phyloP scores from a whole-genome alignment of 2,797 vertebrate genomes.

The Sebastiscus tertius region DNA sequence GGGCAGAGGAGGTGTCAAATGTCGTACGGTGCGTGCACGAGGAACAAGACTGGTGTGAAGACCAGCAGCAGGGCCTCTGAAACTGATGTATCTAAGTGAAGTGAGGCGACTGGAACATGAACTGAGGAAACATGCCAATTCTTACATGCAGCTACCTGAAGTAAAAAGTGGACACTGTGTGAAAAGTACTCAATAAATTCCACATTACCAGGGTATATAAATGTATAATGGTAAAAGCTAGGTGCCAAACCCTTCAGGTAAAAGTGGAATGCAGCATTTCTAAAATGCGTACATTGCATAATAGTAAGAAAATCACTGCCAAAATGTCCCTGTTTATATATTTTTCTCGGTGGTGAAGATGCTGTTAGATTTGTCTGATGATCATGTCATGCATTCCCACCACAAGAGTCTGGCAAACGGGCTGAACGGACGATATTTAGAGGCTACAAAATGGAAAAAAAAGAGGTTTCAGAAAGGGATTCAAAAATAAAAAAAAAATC shows the following conservation, averaged over 20 bases:
- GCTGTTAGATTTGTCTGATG: background rate
- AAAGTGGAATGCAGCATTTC: background rate
- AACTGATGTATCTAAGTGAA: background rate
- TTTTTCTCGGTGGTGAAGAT: background rate
- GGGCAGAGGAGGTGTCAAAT: conserved; percentile 58
- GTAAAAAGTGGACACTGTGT: background rate
- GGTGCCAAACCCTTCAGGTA: background rate
- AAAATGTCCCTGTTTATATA: background rate
- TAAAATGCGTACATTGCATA: background rate
- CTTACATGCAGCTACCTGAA: background rate
- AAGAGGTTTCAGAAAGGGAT: background rate
- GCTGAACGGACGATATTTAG: background rate
- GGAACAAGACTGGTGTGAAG: conserved; percentile 5
- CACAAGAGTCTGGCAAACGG: background rate
- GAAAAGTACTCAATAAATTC: background rate
- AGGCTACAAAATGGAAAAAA: background rate
- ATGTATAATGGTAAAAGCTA: background rate
- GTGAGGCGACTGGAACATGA: background rate
- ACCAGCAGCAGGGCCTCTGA: conserved; percentile 15
- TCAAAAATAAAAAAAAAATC: conserved; percentile 1
- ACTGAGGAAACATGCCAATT: background rate
- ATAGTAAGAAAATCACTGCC: background rate
- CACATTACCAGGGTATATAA: background rate
- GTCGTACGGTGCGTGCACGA: conserved; percentile 13
- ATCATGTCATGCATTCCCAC: conserved; percentile 4